phyloP scores from a whole-genome alignment of 2,113 vertebrate species.

The Tinamus guttatus region DNA sequence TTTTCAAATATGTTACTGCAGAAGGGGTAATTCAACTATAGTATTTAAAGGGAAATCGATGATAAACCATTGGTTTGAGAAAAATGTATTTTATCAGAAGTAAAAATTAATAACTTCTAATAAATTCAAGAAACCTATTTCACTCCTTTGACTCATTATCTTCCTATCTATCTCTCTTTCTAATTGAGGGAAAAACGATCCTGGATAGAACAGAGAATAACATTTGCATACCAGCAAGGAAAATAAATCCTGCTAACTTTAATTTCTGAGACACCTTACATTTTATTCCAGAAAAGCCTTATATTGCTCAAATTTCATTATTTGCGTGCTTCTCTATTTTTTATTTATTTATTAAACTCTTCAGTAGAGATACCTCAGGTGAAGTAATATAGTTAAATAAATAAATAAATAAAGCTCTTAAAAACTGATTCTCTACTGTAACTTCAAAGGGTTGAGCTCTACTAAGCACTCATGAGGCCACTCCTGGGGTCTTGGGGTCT shows the following conservation, averaged over 20 bases:
- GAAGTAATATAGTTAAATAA: neutral
- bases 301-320: neutral
- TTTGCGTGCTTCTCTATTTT: neutral
- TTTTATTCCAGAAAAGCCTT: neutral
- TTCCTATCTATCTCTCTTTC: neutral
- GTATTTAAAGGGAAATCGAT: slow-evolving; percentile 53
- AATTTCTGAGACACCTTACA: neutral
- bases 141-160: slow-evolving; percentile 7
- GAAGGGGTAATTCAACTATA: slow-evolving; percentile 5
- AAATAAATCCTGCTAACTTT: neutral
- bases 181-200: neutral
- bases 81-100: slow-evolving; percentile 31
- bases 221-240: neutral
- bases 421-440: neutral
- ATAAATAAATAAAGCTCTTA: neutral
- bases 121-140: neutral
- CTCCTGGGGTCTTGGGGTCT: neutral
- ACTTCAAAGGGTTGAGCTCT: neutral
- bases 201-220: neutral
- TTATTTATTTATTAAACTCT: neutral
- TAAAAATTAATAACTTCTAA: neutral
- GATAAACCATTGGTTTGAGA: neutral
- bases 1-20: neutral
- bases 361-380: neutral
- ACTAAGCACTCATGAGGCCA: neutral